Evolutionary conservation across 2,888 invertebrate genomes (phyloP).

Genomic region (Mesoligia furuncula): DNA sequence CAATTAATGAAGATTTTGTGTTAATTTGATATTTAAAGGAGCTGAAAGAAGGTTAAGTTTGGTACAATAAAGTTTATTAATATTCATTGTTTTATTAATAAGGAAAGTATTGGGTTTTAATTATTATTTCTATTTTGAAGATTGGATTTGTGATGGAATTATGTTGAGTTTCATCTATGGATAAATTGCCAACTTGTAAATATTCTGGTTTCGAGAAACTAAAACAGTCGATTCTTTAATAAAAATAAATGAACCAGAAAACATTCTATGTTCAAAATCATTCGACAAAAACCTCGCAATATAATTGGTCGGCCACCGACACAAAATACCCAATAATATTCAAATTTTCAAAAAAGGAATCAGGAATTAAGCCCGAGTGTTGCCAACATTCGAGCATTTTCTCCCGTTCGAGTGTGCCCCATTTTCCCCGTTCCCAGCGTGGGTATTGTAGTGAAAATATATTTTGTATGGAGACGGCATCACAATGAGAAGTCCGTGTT

Average conservation of each 20-base stretch:
- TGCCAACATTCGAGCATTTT: conserved; percentile 79
- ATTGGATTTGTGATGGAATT: neutral
- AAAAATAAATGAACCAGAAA: conserved; percentile 15
- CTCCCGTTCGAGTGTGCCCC: conserved; percentile 80
- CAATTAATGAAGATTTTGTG: conserved; percentile 68
- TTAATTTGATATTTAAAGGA: conserved; percentile 62
- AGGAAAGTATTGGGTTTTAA: neutral
- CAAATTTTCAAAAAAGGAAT: conserved; percentile 77
- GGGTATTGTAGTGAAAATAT: conserved; percentile 84
- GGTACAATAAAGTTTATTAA: conserved; percentile 19
- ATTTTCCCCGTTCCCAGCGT: conserved; percentile 80
- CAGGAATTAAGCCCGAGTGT: conserved; percentile 78
- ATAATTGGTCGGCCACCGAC: conserved; percentile 57
- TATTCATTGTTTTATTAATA: conserved; percentile 18
- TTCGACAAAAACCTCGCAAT: conserved; percentile 38
- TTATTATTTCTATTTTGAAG: neutral
- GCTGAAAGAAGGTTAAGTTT: conserved; percentile 50
- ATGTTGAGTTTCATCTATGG: neutral
- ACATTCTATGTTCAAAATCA: conserved; percentile 23
- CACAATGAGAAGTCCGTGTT: conserved; percentile 85
- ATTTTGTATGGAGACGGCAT: conserved; percentile 84
- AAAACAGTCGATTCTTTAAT: neutral
- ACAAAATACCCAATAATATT: conserved; percentile 69
- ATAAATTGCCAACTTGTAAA: neutral
- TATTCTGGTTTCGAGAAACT: neutral